phyloP scores from a whole-genome alignment of 1,140 invertebrate species.

The Himalopsyche phryganea region DNA sequence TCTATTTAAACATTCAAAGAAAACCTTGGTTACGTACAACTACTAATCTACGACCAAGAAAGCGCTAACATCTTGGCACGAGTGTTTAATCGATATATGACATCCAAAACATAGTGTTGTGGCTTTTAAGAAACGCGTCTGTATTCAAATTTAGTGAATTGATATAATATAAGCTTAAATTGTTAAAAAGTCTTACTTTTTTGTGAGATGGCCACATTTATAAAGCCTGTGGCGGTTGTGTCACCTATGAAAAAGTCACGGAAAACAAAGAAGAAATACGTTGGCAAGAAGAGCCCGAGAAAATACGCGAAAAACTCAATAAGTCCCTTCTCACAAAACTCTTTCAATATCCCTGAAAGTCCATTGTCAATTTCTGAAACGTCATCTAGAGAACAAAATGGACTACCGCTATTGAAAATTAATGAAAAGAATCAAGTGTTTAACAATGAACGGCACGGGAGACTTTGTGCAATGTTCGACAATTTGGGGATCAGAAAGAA shows the following conservation, averaged over 20 bases:
- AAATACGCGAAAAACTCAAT: conserved; percentile 6
- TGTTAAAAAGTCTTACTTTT: background rate
- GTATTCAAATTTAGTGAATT: background rate
- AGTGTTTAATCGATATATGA: no score
- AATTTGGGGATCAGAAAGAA: conserved; percentile 6
- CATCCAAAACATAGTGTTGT: no score
- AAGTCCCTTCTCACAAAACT: background rate
- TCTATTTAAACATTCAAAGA: no score
- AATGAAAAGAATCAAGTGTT: background rate
- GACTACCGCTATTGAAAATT: background rate
- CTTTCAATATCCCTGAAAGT: no score
- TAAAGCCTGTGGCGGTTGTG: conserved; percentile 26
- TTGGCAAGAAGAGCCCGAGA: conserved; percentile 11
- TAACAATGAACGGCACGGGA: background rate
- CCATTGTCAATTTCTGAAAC: no score
- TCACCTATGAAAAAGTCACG: conserved; percentile 28
- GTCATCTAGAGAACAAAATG: background rate
- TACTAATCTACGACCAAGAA: no score
- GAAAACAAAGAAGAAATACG: conserved; percentile 18
- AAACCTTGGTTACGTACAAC: no score
- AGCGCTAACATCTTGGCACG: no score
- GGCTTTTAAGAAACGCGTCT: background rate
- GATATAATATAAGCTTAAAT: background rate
- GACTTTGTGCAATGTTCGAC: conserved; percentile 21
- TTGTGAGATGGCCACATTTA: conserved; percentile 7